Base-by-base conservation (phyloP, 2,797 vertebrate genomes). In the Kryptopterus vitreolus region DNA sequence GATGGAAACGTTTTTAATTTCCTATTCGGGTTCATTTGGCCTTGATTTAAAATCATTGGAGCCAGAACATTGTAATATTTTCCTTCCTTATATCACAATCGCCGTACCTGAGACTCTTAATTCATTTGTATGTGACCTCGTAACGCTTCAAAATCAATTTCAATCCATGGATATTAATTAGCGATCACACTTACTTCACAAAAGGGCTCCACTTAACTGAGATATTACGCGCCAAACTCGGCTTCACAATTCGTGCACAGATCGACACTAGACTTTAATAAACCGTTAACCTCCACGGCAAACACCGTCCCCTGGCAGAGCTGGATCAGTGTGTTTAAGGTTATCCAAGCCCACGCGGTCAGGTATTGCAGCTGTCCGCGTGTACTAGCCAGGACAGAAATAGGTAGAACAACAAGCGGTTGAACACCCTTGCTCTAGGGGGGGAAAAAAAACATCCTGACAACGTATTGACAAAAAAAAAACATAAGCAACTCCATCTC, bases 351-450 rank as follows among this genome's bases (percentile, higher is more conserved):
- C 18, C 31, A 38, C 71, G 65, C 57, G 73, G 70, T 80, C 84
- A 85, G 86, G 85, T 87, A 82, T 85, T 83, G 81, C 86, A 88
- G 88, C 83, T 87, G 85, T 87, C 72, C 15, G 1, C 82, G 75
- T 86, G 61, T 78, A 79, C 85, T 38, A 59, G 53, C 57, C 66
- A 77, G 76, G 84, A 86, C 86, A 86, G 77, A 84, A 85, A 85
- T 84, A 88, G 81, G 46, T 76, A 71, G 61, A 77, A 83, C 71
- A 78, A 76, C 81, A 84, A 53, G 46, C 72, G 43, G 52, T 26
- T 20, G 77, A 50, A 63, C 33, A 63, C 22, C 77, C 55, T 66
- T 50, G 18, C 20, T 29, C 7, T 55, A 66, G 46, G n/a, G n/a
- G n/a, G n/a, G n/a, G n/a, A n/a, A n/a, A n/a, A 76, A 85, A 85